Conservation (phyloP, 2,888 invertebrate genomes). For the Carpatolechia fugitivella region DNA sequence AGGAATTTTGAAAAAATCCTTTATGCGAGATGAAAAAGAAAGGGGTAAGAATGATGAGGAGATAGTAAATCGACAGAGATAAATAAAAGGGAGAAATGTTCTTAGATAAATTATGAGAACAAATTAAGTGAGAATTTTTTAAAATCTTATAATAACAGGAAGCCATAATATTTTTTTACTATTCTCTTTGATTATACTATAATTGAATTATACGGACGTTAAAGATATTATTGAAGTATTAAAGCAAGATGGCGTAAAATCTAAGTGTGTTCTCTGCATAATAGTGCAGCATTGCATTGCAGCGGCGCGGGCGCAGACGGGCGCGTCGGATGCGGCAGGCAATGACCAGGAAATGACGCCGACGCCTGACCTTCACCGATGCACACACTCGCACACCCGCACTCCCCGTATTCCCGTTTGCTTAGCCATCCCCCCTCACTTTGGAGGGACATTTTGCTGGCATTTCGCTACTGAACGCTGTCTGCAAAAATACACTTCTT, state of each 20-base stretch:
- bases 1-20: no score
- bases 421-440: constrained; percentile 10
- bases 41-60: no score
- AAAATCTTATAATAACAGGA: no score
- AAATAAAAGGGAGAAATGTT: no score
- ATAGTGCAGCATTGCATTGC: constrained; percentile 29
- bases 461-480: constrained; percentile 2
- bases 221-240: constrained; percentile 16
- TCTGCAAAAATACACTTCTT: background rate
- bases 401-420: constrained; percentile 41
- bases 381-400: constrained; percentile 32
- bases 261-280: constrained; percentile 2
- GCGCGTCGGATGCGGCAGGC: constrained; percentile 58
- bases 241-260: constrained; percentile 24
- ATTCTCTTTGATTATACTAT: no score
- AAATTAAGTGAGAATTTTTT: no score
- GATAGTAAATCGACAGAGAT: no score
- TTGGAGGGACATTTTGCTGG: constrained; percentile 4
- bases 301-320: constrained; percentile 29
- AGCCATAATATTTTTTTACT: no score
- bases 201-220: no score
- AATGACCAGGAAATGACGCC: constrained; percentile 79
- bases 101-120: no score
- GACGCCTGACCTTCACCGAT: constrained; percentile 70
- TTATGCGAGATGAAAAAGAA: no score